These are phyloP conservation scores for Tragelaphus buxtoni DNA, from an alignment of 2,113 vertebrate species.

Conservation along the genomic window DNA sequence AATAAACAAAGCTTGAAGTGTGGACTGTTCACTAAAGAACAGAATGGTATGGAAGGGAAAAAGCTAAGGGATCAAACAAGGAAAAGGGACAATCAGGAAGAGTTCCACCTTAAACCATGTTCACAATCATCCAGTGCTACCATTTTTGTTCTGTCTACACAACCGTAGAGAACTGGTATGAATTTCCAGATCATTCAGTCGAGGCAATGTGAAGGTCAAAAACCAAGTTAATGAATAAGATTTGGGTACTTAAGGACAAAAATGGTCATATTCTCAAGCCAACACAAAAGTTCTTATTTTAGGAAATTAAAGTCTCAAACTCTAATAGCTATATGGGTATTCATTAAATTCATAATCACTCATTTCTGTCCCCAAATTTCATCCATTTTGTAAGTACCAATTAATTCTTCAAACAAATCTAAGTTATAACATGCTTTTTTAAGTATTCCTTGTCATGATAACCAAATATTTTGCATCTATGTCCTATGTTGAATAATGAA, in stretches of 20 bases:
- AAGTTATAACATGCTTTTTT: background rate
- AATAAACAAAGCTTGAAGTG: background rate
- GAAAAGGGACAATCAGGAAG: background rate
- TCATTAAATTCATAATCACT: conserved; percentile 14
- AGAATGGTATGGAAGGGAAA: background rate
- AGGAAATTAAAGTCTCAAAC: conserved; percentile 13
- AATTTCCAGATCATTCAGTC: background rate
- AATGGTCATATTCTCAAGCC: background rate
- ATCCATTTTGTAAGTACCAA: background rate
- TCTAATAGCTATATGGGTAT: background rate
- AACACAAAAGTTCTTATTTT: background rate
- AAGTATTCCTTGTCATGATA: background rate
- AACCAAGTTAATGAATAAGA: background rate
- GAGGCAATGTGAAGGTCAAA: background rate
- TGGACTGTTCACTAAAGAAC: background rate
- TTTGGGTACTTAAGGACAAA: background rate
- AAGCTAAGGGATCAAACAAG: background rate
- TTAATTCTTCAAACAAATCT: background rate
- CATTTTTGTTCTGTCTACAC: background rate
- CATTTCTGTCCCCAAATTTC: background rate
- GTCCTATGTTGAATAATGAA: background rate
- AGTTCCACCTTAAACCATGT: background rate
- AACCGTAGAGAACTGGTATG: background rate
- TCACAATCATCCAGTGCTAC: background rate
- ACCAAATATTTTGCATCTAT: background rate